Conservation (phyloP, 2,888 invertebrate species). For the Cordilura impudica region DNA sequence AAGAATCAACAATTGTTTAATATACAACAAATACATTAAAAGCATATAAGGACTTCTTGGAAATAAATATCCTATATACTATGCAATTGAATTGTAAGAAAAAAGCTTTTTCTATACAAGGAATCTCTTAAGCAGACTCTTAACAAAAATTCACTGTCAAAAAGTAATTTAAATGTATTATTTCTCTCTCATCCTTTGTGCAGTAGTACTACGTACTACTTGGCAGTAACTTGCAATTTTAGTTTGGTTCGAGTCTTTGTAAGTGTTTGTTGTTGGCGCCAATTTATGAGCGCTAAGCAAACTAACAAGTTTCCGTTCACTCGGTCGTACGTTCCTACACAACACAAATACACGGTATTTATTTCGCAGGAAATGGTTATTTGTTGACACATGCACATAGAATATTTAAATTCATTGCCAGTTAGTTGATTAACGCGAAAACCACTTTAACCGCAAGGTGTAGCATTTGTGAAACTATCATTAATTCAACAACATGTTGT, state of each 20-base stretch:
- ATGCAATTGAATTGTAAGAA: not conserved
- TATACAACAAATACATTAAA: not conserved
- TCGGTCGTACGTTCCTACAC: not conserved
- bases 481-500: not conserved
- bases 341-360: not conserved
- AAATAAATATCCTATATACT: too few species aligned
- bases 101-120: not conserved
- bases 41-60: not conserved
- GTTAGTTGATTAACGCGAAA: slow-evolving; percentile 28
- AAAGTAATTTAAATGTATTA: not conserved
- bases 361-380: not conserved
- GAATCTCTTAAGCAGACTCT: slow-evolving; percentile 23
- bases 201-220: slow-evolving; percentile 17
- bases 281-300: slow-evolving; percentile 21
- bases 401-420: slow-evolving; percentile 25
- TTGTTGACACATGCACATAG: not conserved
- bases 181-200: slow-evolving; percentile 13
- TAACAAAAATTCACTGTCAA: not conserved
- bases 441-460: slow-evolving; percentile 31
- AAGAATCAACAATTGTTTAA: slow-evolving; percentile 59
- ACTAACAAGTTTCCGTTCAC: slow-evolving; percentile 3
- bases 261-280: slow-evolving; percentile 57
- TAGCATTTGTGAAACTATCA: not conserved
- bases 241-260: slow-evolving; percentile 57
- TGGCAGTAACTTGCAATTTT: slow-evolving; percentile 38